These are phyloP conservation scores for Balearica regulorum DNA, from an alignment of 2,797 vertebrate species.

Conservation along the genomic window DNA sequence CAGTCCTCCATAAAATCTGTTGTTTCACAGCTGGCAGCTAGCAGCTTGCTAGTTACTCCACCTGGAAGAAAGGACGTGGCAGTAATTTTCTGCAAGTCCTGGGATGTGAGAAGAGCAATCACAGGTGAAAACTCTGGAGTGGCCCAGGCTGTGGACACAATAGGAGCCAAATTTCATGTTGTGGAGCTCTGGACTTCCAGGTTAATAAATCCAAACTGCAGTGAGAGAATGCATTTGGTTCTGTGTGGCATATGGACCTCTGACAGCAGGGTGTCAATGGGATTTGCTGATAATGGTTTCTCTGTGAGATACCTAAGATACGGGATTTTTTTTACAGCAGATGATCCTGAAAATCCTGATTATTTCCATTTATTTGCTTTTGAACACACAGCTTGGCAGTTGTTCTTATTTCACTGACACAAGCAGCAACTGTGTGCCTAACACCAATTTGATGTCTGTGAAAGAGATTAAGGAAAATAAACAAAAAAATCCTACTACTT, in stretches of 20 bases:
- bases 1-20: not conserved
- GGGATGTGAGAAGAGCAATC: not conserved
- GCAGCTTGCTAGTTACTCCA: not conserved
- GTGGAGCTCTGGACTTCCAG: not conserved
- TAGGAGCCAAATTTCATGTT: not conserved
- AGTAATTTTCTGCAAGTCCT: not conserved
- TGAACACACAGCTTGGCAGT: not conserved
- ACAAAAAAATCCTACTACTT: not conserved
- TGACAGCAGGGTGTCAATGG: not conserved
- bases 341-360: not conserved
- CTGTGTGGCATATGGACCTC: not conserved
- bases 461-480: constrained; percentile 6
- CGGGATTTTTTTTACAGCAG: not conserved
- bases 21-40: not conserved
- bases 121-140: not conserved
- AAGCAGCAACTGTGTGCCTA: not conserved
- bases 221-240: not conserved
- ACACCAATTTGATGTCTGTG: not conserved
- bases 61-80: not conserved
- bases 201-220: not conserved
- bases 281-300: not conserved
- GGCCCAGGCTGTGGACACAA: not conserved
- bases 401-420: not conserved
- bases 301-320: not conserved
- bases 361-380: not conserved